phyloP scores from a whole-genome alignment of 2,888 invertebrate genomes.

The Sclerodermus sp. region DNA sequence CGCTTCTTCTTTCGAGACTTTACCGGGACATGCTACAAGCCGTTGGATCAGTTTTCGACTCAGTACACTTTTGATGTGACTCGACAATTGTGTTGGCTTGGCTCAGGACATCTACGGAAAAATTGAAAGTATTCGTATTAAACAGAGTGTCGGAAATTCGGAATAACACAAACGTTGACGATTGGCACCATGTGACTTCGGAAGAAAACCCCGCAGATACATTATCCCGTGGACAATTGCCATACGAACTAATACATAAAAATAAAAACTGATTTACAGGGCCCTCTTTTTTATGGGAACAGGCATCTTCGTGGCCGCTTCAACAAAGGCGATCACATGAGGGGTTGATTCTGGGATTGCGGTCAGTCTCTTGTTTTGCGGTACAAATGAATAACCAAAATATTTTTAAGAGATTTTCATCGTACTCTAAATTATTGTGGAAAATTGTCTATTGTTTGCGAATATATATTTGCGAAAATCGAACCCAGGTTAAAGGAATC shows the following conservation, averaged over 20 bases:
- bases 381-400: no score
- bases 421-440: background rate
- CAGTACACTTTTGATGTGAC: background rate
- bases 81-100: background rate
- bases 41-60: background rate
- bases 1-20: conserved; percentile 1
- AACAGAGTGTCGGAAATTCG: conserved; percentile 1
- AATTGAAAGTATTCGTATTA: conserved; percentile 1
- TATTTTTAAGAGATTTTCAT: conserved; percentile 2
- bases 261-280: conserved; percentile 6
- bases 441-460: conserved; percentile 3
- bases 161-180: background rate
- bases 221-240: conserved; percentile 19
- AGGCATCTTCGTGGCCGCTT: background rate
- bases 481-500: background rate
- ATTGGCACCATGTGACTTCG: conserved; percentile 12
- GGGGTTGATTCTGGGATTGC: background rate
- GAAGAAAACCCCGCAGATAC: conserved; percentile 38
- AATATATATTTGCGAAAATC: no score
- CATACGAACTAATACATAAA: background rate
- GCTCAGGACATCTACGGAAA: background rate
- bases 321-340: no score
- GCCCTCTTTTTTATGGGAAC: conserved; percentile 10
- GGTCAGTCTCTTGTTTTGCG: background rate
- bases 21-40: conserved; percentile 1